These are phyloP conservation scores for Conopomorpha cramerella DNA, from an alignment of 1,140 invertebrate species.

Conservation along the genomic window DNA sequence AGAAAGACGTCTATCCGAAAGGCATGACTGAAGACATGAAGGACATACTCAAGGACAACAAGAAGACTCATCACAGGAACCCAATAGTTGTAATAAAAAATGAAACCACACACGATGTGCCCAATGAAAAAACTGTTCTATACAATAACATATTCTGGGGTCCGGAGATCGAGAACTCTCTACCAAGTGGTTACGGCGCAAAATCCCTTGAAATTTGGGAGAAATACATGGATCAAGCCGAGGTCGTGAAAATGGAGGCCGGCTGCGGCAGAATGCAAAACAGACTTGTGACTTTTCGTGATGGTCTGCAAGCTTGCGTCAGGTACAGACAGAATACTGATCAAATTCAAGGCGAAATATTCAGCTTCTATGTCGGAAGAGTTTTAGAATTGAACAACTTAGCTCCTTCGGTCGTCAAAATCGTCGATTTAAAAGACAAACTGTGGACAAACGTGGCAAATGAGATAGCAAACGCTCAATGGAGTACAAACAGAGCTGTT, in stretches of 20 bases:
- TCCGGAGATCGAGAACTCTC: constrained; percentile 65
- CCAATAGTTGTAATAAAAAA: constrained; percentile 20
- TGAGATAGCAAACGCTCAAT: constrained; percentile 76
- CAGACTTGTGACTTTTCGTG: constrained; percentile 74
- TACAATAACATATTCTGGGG: constrained; percentile 76
- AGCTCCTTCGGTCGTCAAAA: constrained; percentile 73
- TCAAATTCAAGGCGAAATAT: constrained; percentile 89
- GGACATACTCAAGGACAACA: constrained; percentile 46
- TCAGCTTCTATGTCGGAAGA: constrained; percentile 80
- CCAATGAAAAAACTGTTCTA: constrained; percentile 47
- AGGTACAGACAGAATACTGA: constrained; percentile 86
- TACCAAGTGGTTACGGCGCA: constrained; percentile 72
- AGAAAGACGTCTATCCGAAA: constrained; percentile 41
- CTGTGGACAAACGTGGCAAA: constrained; percentile 70
- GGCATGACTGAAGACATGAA: constrained; percentile 45
- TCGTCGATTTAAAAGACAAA: constrained; percentile 68
- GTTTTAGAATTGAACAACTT: constrained; percentile 76
- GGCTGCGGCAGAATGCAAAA: constrained; percentile 90
- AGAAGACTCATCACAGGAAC: constrained; percentile 22
- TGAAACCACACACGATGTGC: constrained; percentile 15
- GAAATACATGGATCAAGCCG: constrained; percentile 64
- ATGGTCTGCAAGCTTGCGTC: constrained; percentile 77
- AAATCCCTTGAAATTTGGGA: constrained; percentile 69
- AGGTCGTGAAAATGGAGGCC: constrained; percentile 72
- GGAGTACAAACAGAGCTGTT: constrained; percentile 78